These are phyloP conservation scores for Megamerina dolium DNA, from an alignment of 2,888 invertebrate genomes.

Conservation along the genomic window DNA sequence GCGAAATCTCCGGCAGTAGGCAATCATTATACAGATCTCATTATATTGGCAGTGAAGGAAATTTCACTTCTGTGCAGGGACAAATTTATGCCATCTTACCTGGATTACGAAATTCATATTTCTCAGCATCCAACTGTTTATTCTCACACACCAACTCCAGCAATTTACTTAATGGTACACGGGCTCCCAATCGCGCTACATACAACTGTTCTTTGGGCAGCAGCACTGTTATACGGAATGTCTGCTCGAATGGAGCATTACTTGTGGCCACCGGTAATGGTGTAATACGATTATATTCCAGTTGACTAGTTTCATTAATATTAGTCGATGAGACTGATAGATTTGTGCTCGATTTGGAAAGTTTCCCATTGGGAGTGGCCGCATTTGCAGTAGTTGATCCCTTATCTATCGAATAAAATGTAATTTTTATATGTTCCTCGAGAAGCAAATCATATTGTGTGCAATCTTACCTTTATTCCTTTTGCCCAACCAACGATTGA, in stretches of 20 bases:
- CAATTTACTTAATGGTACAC: constrained; percentile 62
- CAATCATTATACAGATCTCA: too few species aligned
- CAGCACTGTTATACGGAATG: constrained; percentile 56
- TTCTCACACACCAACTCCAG: constrained; percentile 68
- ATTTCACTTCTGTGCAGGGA: too few species aligned
- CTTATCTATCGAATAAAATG: too few species aligned
- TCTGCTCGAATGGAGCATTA: constrained; percentile 50
- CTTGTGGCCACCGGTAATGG: constrained; percentile 45
- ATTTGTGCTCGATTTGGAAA: constrained; percentile 44
- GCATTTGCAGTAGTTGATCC: constrained; percentile 32
- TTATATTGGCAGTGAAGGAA: too few species aligned
- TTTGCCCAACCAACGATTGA: constrained; percentile 49
- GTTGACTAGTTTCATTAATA: constrained; percentile 48
- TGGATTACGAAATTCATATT: constrained; percentile 74
- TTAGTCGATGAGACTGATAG: constrained; percentile 38
- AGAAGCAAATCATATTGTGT: not conserved
- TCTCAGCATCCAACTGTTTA: constrained; percentile 65
- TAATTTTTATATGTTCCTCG: too few species aligned
- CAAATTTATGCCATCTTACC: constrained; percentile 46
- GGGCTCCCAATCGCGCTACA: constrained; percentile 67
- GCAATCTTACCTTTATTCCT: constrained; percentile 43
- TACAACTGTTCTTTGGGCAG: constrained; percentile 74
- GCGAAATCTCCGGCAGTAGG: too few species aligned
- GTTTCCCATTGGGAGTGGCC: constrained; percentile 35
- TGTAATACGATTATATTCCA: constrained; percentile 48